Base-by-base conservation (phyloP, 2,888 invertebrate species). In the Dyspetes luteomarginatus region DNA sequence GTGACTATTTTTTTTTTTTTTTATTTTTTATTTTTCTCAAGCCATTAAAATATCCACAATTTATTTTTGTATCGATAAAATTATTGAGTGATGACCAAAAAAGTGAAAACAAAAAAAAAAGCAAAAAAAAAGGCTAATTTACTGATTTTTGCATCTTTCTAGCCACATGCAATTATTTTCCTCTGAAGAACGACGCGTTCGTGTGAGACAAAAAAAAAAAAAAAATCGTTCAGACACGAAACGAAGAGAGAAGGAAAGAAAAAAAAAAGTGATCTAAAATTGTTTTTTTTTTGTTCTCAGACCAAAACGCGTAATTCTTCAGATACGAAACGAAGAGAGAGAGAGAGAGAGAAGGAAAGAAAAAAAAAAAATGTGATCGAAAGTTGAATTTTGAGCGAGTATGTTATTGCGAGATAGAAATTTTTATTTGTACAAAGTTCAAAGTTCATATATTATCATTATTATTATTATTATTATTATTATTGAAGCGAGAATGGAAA, bases 381-480 rank as follows among this genome's bases (percentile, higher is more conserved):
- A 82, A 78, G 83, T 83, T 82, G 56, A 69, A 84, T 72, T 82
- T 83, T 80, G 64, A 81, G 68, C 77, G 82, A 83, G 15, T 64
- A 45, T 82, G 83, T 84, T 85, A 82, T 86, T 86, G 78, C 80
- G 84, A 82, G 68, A 82, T 82, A 84, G 72, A 79, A 77, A 85
- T 55, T 88, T 86, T 87, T 87, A 88, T 86, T 87, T 88, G 87
- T 88, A 88, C 85, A 87, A 86, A 87, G 58, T 87, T 17, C 68
- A n/a, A 45, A 50, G 55, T 84, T 85, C 12, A 56, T 56, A 45
- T 45, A 64, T 60, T n/a, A 64, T 56, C 55, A 55, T 58, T 48
- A 26, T 64, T 41, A 17, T 72, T 58, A 56, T 48, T 50, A 36
- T 28, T n/a, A 60, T 48, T 64, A 65, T 65, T n/a, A 58, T 28